These are phyloP conservation scores for Arrhopalites spinosus DNA, from an alignment of 2,888 invertebrate genomes.

Conservation along the genomic window DNA sequence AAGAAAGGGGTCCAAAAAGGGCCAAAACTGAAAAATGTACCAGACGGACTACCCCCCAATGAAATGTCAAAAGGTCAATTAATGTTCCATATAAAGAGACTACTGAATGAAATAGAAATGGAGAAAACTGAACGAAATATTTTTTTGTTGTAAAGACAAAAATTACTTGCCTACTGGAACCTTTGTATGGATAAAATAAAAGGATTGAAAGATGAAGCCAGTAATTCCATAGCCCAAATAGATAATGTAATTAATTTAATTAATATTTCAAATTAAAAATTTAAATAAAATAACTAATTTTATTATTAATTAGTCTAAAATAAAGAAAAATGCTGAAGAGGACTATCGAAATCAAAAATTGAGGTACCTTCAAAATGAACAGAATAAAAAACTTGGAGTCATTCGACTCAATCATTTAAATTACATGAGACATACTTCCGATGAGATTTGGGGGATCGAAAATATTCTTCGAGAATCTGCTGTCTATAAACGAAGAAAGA, in stretches of 20 bases:
- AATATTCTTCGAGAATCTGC: slow-evolving; percentile 17
- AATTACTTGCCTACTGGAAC: slow-evolving; percentile 11
- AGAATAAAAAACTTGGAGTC: slow-evolving; percentile 9
- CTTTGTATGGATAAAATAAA: slow-evolving; percentile 7
- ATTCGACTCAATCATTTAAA: slow-evolving; percentile 25
- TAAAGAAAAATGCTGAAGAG: neutral
- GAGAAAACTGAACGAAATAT: slow-evolving; percentile 5
- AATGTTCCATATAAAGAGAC: slow-evolving; percentile 5
- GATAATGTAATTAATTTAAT: neutral
- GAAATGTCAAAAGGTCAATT: slow-evolving; percentile 26
- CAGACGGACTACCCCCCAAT: slow-evolving; percentile 3
- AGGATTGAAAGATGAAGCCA: slow-evolving; percentile 10
- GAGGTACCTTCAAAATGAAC: slow-evolving; percentile 4
- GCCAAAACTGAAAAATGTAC: neutral
- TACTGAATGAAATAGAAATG: slow-evolving; percentile 9
- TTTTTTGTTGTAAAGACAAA: slow-evolving; percentile 19
- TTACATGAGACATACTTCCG: neutral
- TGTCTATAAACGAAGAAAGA: neutral
- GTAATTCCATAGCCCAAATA: neutral
- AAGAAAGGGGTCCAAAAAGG: slow-evolving; percentile 2
- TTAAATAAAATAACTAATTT: neutral
- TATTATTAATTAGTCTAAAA: no score
- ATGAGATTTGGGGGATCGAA: slow-evolving; percentile 25
- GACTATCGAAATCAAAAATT: neutral
- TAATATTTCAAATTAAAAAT: neutral